Percentiles rank a stretch among this genome's conserved stretches.
phyloP scores from a whole-genome alignment of 2,113 vertebrate species.

The Ramphastos sulfuratus region DNA sequence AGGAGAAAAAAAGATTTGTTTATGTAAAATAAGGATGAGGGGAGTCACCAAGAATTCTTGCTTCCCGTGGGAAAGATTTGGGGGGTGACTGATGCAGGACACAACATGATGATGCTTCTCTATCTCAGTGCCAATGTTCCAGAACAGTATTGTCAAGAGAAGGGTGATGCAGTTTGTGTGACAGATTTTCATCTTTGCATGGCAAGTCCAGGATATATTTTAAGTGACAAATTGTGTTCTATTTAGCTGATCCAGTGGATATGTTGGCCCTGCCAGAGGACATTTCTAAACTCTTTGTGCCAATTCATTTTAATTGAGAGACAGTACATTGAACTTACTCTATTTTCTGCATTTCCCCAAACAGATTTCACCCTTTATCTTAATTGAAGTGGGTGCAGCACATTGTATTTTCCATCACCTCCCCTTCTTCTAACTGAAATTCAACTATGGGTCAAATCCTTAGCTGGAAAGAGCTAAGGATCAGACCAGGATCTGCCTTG shows the following conservation, averaged over 20 bases:
- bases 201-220: background rate
- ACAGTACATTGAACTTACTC: background rate
- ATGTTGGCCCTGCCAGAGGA: background rate
- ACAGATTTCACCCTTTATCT: slow-evolving; percentile 1
- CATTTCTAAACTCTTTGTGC: background rate
- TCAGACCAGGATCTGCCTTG: slow-evolving; percentile 17
- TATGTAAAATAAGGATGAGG: background rate
- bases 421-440: background rate
- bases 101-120: background rate
- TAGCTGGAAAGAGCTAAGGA: background rate
- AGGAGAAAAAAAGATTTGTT: background rate
- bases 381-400: background rate
- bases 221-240: background rate
- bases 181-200: background rate
- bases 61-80: background rate
- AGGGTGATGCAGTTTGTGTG: background rate
- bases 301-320: background rate
- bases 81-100: background rate
- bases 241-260: background rate
- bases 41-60: background rate
- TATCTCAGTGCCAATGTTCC: background rate
- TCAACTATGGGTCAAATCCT: background rate
- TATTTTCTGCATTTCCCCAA: background rate
- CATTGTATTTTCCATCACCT: background rate
- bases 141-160: background rate